Evolutionary conservation across 2,113 vertebrate genomes (phyloP).

Genomic region (Chloropsis hardwickii): DNA sequence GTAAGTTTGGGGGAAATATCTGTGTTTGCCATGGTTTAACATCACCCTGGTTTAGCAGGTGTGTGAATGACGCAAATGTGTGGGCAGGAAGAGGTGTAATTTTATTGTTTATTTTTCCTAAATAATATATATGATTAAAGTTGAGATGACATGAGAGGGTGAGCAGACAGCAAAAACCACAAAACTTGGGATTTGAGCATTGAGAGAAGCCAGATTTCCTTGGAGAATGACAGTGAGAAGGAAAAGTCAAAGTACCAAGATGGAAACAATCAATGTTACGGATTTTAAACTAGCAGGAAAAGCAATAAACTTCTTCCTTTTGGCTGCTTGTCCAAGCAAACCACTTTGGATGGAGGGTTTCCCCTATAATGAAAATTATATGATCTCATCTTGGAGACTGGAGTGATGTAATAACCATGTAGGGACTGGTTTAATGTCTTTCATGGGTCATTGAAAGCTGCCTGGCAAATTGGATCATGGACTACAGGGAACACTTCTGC

Average conservation of each 20-base stretch:
- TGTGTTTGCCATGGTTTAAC: fast-evolving
- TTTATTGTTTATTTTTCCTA: background rate
- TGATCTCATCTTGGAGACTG: background rate
- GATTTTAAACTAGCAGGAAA: background rate
- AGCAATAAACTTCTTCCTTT: background rate
- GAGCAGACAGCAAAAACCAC: background rate
- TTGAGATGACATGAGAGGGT: background rate
- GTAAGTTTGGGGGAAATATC: background rate
- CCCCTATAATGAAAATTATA: background rate
- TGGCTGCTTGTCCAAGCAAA: background rate
- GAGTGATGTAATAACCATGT: background rate
- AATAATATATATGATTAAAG: background rate
- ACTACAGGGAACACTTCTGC: background rate
- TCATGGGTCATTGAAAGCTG: background rate
- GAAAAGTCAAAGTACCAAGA: background rate
- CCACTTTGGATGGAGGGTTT: background rate
- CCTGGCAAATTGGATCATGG: background rate
- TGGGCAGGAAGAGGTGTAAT: background rate
- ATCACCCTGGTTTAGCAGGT: background rate
- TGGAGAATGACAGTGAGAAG: background rate
- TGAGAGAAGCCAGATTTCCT: background rate
- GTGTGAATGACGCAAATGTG: background rate
- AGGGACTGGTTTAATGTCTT: slow-evolving; percentile 8
- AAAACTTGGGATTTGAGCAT: background rate
- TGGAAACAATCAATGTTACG: background rate